Evolutionary conservation across 64 coral and sea anemone species (phyloP), one percentile per base, ranked within the genome.

Genomic region (Stichodactyla helianthus): DNA sequence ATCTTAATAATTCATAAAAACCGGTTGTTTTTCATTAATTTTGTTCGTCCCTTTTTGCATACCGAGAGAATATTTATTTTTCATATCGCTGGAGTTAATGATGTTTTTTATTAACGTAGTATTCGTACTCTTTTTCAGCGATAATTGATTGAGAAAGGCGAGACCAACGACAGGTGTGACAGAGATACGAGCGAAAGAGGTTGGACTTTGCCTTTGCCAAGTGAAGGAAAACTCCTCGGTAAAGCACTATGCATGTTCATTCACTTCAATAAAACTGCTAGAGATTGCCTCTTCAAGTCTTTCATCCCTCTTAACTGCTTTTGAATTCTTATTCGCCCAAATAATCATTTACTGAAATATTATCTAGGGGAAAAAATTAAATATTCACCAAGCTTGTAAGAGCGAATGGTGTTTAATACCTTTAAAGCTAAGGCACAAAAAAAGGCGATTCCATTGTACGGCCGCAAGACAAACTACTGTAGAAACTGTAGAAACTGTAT

Each of bases 1-100:
- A 4, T 19, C 11, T 74, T 27, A 74, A 74, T 74, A 74, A 74
- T 74, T 74, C n/a, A 74, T 74, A 10, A 74, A 23, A 35, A 7
- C 31, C 68, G 26, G 25, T 74, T 74, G 68, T 74, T 65, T 74
- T 27, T 74, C 25, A 74, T 74, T 74, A 71, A 65, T 65, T 65
- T 74, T 31, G 19, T 74, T 23, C 4, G 22, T 74, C 12, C 5
- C 10, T 19, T 74, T 74, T 74, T 74, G 68, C 68, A 74, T 74
- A 31, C 68, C 25, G 10, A 74, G 10, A 5, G 68, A 58, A 74
- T 74, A 74, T 74, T 74, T 74, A 74, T 74, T 74, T 74, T 74
- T 74, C 68, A 31, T 74, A 74, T 74, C 10, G 10, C 20, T 74
- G 68, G 68, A 74, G n/a, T 74, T 74, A 74, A 74, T 74, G 26